Conservation (phyloP, 2,797 vertebrate species). For the Perodicticus potto region DNA sequence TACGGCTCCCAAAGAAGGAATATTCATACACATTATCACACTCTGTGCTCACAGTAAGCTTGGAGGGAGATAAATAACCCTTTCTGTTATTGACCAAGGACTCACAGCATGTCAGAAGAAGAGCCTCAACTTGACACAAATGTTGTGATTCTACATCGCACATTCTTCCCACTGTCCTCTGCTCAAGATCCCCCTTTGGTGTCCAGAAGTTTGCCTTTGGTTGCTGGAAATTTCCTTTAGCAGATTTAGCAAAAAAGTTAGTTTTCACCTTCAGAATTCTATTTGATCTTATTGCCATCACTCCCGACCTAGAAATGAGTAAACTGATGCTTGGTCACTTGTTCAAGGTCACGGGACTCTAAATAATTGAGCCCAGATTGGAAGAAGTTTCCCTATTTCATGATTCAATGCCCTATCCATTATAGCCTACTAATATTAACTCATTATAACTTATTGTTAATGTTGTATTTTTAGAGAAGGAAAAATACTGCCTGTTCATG, state of each 20-base stretch:
- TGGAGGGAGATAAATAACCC: too few species aligned
- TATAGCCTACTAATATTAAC: neutral
- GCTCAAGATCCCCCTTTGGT: neutral
- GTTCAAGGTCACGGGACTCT: neutral
- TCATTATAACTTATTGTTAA: neutral
- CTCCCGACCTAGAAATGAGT: neutral
- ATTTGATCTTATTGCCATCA: neutral
- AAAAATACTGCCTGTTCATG: neutral
- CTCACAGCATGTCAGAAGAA: fast-evolving
- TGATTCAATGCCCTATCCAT: neutral
- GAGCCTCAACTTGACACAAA: neutral
- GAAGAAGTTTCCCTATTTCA: neutral
- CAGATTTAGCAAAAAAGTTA: neutral
- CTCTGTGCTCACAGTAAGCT: fast-evolving
- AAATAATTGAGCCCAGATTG: neutral
- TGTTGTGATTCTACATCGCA: neutral
- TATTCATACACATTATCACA: fast-evolving
- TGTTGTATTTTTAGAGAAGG: neutral
- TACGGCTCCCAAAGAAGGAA: neutral
- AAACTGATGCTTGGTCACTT: neutral
- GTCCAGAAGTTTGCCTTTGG: neutral
- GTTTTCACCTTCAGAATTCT: neutral
- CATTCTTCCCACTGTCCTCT: neutral
- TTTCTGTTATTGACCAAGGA: too few species aligned
- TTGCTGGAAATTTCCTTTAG: neutral